A percentile compares a stretch with the other conserved stretches of the same genome.
Conservation (phyloP, 2,797 vertebrate genomes). For the Melanotaenia maccullochi region DNA sequence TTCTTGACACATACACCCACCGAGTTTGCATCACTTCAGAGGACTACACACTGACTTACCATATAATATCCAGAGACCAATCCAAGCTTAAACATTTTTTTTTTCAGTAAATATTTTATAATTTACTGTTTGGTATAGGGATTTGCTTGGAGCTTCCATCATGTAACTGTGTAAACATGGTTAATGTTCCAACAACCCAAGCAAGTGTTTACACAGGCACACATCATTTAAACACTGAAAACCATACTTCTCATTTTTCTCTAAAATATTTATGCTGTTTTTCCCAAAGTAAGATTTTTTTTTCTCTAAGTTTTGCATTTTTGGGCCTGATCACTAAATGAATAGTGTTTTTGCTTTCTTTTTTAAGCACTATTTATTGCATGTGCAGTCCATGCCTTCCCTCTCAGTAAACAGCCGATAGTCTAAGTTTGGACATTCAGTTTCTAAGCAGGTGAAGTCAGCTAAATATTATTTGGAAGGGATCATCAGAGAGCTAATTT, state of each 20-base stretch:
- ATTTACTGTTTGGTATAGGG: neutral
- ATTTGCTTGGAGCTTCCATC: neutral
- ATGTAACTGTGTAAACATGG: neutral
- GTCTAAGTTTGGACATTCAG: neutral
- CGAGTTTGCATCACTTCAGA: neutral
- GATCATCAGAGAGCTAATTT: neutral
- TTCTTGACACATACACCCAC: neutral
- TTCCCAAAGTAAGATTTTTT: neutral
- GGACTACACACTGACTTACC: neutral
- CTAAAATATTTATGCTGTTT: neutral
- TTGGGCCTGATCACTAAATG: neutral
- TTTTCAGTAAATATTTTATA: neutral
- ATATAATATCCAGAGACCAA: neutral
- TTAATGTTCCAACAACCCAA: neutral
- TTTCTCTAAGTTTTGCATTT: neutral
- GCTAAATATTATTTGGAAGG: neutral
- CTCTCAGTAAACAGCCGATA: neutral
- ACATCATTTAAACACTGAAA: neutral
- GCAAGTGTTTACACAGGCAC: neutral
- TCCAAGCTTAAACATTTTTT: neutral
- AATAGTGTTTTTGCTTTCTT: neutral
- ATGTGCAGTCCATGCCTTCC: neutral
- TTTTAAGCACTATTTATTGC: neutral
- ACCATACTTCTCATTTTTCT: neutral
- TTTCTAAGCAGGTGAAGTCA: neutral